Base-by-base conservation (phyloP, 2,797 vertebrate genomes). In the Liasis olivaceus region DNA sequence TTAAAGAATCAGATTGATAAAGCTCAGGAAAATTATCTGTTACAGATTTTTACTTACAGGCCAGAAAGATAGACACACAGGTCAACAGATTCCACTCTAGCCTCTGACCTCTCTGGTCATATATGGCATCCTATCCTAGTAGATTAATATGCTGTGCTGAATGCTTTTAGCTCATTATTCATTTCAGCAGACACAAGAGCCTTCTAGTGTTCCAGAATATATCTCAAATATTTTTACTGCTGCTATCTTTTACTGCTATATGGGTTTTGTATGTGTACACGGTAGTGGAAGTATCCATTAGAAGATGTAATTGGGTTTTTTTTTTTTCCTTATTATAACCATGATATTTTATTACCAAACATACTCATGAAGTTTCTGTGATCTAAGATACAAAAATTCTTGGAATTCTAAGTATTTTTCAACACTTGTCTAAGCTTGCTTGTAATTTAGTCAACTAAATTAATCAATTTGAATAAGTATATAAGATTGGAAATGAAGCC, bases 61-160 rank as follows among this genome's bases (percentile, higher is more conserved):
- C 98, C 97, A 96, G 94, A 98, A 98, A 97, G 98, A 97, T 97
- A 97, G 98, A 98, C 97, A 95, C 97, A 93, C 42, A 97, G 98
- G 98, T 98, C 98, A 98, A 96, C 97, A 97, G 97, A 98, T 97
- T 98, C 96, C 96, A 96, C 95, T 98, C 97, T 97, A 97, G 96
- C 96, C 98, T 97, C 96, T 98, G 97, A 98, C 97, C 97, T 91
- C 88, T 94, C 89, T 96, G 97, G 97, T 98, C 97, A 97, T 94
- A 95, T 97, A 96, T 96, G 96, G 95, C 96, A 96, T 97, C 95
- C 96, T 95, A 96, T 97, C 97, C 96, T 97, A 95, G 95, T 97
- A 98, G 97, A 98, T 98, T 98, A 98, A 98, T 98, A 98, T 96
- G 96, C 95, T 94, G 85, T 94, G 92, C 88, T 88, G 92, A 96